Percentiles rank a stretch among this genome's conserved stretches.
phyloP scores from a whole-genome alignment of 2,888 invertebrate species.

The Lochmaea capreae region DNA sequence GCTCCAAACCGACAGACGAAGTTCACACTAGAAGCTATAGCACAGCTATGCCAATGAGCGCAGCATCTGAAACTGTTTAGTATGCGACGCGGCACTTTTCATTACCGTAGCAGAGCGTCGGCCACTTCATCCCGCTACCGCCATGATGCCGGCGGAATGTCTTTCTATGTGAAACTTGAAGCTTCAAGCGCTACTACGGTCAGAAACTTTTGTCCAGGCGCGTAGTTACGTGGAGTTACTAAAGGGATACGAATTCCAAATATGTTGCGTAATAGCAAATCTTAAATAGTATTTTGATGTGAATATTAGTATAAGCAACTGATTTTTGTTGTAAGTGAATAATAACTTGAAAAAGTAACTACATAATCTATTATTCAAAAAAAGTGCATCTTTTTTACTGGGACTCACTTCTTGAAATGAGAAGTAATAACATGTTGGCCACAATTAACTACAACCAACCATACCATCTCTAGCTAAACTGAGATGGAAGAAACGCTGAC shows the following conservation, averaged over 20 bases:
- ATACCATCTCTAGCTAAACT: no score
- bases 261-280: no score
- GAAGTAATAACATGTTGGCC: no score
- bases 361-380: no score
- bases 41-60: constrained; percentile 11
- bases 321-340: no score
- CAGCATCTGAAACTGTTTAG: constrained; percentile 65
- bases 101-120: constrained; percentile 68
- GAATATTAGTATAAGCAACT: no score
- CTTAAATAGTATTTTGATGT: no score
- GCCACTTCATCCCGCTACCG: constrained; percentile 58
- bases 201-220: constrained; percentile 8
- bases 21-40: constrained; percentile 7
- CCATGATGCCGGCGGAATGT: constrained; percentile 24
- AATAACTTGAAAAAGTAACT: no score
- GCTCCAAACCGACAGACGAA: constrained; percentile 13
- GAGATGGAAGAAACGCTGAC: no score
- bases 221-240: neutral
- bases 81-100: constrained; percentile 73
- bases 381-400: no score
- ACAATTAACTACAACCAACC: no score
- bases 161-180: constrained; percentile 52
- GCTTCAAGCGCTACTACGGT: constrained; percentile 19
- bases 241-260: constrained; percentile 1
- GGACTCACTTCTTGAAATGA: no score